Base-by-base conservation (phyloP, 1,140 invertebrate species). In the Idris sp. region DNA sequence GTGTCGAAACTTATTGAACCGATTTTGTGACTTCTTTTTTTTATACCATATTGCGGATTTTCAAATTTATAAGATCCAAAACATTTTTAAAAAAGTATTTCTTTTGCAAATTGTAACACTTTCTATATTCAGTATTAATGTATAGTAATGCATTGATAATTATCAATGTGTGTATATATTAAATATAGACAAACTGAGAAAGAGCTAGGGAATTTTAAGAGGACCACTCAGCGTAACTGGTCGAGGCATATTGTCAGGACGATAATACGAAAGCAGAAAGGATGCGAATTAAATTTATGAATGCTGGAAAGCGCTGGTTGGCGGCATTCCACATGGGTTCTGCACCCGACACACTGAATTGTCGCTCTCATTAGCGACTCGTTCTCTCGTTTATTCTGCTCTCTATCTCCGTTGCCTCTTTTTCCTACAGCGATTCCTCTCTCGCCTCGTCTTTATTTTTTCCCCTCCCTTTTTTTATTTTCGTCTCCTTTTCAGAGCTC, bases 331-430 rank as follows among this genome's bases (percentile, higher is more conserved):
- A 78, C 74, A 76, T 68, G 69, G 72, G 51, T 64, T 69, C 77
- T 80, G 76, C 76, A 77, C 46, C 81, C 78, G 79, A 81, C 79
- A 78, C 75, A 75, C 74, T 78, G 78, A 82, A 80, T 82, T 80
- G 80, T 82, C 77, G 76, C 79, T 71, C 82, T 81, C 81, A 81
- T 83, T 83, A 83, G 81, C 78, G 78, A 79, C 77, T 75, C 76
- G 59, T 72, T 68, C 71, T 59, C 74, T 76, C 76, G 79, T 73
- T 83, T 74, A 82, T 77, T 74, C 48, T 51, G 44, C 67, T 76
- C 64, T 62, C 67, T 30, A 19, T 67, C 53, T 48, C 26, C 44
- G 67, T 49, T 59, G 30, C 43, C 53, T 51, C 48, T 48, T 69
- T 58, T 76, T 67, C 68, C 64, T 73, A 64, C 69, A 33, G 22